Evolutionary conservation across 2,888 invertebrate genomes (phyloP), one percentile per base, ranked within the genome.

Genomic region (Cheilosia scutellata): DNA sequence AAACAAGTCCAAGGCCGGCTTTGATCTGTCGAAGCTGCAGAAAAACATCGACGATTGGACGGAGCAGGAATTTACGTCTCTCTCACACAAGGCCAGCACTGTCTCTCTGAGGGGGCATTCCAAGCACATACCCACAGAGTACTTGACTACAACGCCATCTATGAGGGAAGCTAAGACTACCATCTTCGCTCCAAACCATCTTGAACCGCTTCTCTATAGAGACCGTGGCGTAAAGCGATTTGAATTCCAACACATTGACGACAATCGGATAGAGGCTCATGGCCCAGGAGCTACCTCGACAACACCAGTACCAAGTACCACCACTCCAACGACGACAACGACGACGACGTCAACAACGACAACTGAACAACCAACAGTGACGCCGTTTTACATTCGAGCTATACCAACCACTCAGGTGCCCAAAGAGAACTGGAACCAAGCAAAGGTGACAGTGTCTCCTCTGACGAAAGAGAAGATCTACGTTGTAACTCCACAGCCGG

Each of bases 41-140:
- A 96, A 96, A 88, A 96, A 96, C 88, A 97, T 97, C 75, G 96
- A 97, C 89, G 95, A 95, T 87, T 97, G 97, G 97, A 97, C 97
- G 0, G 95, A 95, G 88, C 95, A 96, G 92, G 95, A 95, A 88
- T 96, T 94, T 90, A 94, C 95, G 0, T 93, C 93, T 87, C 88
- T 92, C 16, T 92, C 93, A 2, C 93, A 94, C 88, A 93, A 92
- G 78, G 92, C 93, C 5, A 94, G 94, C 53, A 94, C 93, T 0
- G 94, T 93, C 62, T 94, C 94, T 71, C 94, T 94, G 87, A 94
- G 95, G 63, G 94, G 93, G 0, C 93, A 94, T 2, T 94, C 96
- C 2, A 97, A 97, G 90, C 94, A 95, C 91, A 97, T 97, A 88
- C 96, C 97, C 2, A 94, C 95, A 3, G 95, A 96, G 88, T 97